Base-by-base conservation (phyloP, 2,797 vertebrate genomes). In the Eptatretus atami region DNA sequence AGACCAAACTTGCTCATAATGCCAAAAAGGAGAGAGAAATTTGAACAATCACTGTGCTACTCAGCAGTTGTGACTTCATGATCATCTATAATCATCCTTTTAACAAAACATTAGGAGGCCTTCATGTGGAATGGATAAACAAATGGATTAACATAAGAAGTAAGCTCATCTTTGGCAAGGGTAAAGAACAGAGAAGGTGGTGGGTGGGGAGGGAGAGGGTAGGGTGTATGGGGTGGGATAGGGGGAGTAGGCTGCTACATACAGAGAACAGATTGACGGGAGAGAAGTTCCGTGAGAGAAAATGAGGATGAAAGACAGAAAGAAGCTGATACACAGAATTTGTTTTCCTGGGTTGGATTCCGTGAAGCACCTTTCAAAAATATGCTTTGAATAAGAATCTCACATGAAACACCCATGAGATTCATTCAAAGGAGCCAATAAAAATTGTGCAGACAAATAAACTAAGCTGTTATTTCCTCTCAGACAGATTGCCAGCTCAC, bases 151-250 rank as follows among this genome's bases (percentile, higher is more conserved):
- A 25, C 57, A 25, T 10, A 25, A n/a, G 57, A 61, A 25, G 10
- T 10, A 61, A 61, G 57, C 57, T n/a, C n/a, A 61, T 25, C n/a
- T 61, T n/a, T 25, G 57, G 57, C 25, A 61, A n/a, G 25, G 57
- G n/a, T n/a, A 25, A 61, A 61, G 25, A n/a, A n/a, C 57, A 25
- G 25, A 25, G n/a, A 25, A n/a, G 25, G 57, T n/a, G 57, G 31
- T 44, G 31, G 31, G 3, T 10, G 57, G 57, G 55, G 57, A 25
- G 9, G 57, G 3, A 2, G 57, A n/a, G 25, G 19, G 19, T n/a
- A 61, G 57, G 25, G 57, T 10, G 25, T n/a, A 61, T n/a, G 25
- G 12, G 9, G 10, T n/a, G 57, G 12, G 25, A 12, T 61, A 61
- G n/a, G n/a, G n/a, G 57, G 57, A 15, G 11, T 61, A n/a, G 57